Base-by-base conservation (phyloP, 2,888 invertebrate species). In the Balanococcus diminutus region DNA sequence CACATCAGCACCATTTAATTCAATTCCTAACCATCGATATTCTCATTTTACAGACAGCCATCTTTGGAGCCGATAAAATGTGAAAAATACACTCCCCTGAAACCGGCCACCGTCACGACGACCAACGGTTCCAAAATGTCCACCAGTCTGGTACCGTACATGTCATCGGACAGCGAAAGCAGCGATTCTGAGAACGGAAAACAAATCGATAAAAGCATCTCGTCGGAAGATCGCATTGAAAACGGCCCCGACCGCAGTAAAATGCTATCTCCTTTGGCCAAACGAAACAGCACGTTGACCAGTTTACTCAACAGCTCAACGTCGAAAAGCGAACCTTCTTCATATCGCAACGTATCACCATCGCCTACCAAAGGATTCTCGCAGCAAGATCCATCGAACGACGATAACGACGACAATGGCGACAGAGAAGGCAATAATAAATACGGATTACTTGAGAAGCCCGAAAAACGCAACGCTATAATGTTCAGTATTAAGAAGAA, bases 91-190 rank as follows among this genome's bases (percentile, higher is more conserved):
- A 4, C 31, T 28, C 46, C 67, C 1, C 31, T 83, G 32, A 84
- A 22, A 25, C 81, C 81, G 22, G 82, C 56, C 28, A 32, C 16
- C 16, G 36, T 61, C 1, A 39, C 86, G 56, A n/a, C 32, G 87
- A 86, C 86, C 46, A 86, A 85, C 61, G 82, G 61, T 32, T 85
- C 84, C 67, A 51, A 86, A 39, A 75, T 39, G 11, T 87, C 67
- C 46, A 84, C 75, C 36, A 87, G 85, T 32, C 67, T 87, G 61
- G 87, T 86, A 14, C 87, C 87, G 9, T 87, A 87, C 16, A 86
- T 85, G 51, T 81, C 86, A 16, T 87, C 87, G n/a, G 87, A 86
- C 22, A 86, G 82, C 25, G 86, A 87, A 28, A 81, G 22, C 46
- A 86, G 82, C 56, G 87, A 87, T 42, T 85, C 61, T 14, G 86